These are phyloP conservation scores for Etia nguti DNA, from an alignment of 2,113 vertebrate genomes.

Conservation along the genomic window DNA sequence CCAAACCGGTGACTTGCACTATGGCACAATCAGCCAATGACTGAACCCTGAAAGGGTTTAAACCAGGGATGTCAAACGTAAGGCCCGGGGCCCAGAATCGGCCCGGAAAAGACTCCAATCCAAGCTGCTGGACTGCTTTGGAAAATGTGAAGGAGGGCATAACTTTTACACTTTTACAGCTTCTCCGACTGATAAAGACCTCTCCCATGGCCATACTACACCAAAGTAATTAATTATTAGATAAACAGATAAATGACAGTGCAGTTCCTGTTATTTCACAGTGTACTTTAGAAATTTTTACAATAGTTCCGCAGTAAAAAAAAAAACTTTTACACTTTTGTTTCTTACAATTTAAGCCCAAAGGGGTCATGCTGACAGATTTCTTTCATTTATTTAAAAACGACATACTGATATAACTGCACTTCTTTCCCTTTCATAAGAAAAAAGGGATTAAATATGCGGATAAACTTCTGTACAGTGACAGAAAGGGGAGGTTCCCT, in stretches of 20 bases:
- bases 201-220: not conserved
- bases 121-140: not conserved
- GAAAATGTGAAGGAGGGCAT: not conserved
- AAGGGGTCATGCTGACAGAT: not conserved
- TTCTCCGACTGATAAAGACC: not conserved
- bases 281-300: not conserved
- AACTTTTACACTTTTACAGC: not conserved
- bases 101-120: not conserved
- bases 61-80: not conserved
- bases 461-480: not conserved
- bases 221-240: not conserved
- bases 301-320: not conserved
- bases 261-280: not conserved
- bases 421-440: not conserved
- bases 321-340: not conserved
- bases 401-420: not conserved
- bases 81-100: rapidly evolving
- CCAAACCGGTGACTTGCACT: not conserved
- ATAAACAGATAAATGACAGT: not conserved
- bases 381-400: not conserved
- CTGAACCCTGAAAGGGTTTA: not conserved
- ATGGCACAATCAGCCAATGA: not conserved
- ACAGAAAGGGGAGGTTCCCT: not conserved
- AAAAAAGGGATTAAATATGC: not conserved
- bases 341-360: not conserved